These are phyloP conservation scores for Drosophila melanosoma DNA, from an alignment of 2,888 invertebrate genomes.

Conservation along the genomic window DNA sequence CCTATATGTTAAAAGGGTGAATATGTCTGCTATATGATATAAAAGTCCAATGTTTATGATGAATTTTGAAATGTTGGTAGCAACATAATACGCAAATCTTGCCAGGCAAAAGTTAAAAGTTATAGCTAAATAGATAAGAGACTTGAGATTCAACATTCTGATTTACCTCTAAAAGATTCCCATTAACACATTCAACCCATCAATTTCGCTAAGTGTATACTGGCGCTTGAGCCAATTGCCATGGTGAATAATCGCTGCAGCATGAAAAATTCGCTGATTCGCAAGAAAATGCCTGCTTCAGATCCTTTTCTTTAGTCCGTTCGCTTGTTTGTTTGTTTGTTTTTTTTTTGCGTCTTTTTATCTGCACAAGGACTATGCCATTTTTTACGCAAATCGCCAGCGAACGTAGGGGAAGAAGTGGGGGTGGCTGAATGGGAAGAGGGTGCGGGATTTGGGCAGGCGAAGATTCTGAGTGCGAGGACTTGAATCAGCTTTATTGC, in stretches of 20 bases:
- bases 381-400: slow-evolving; percentile 79
- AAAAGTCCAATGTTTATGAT: too few relatives aligned
- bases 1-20: background rate
- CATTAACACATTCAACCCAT: background rate
- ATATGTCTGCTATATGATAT: too few relatives aligned
- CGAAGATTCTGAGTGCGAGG: slow-evolving; percentile 46
- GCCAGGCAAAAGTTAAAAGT: too few relatives aligned
- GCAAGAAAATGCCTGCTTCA: slow-evolving; percentile 57
- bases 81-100: too few relatives aligned
- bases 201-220: slow-evolving; percentile 44
- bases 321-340: slow-evolving; percentile 18
- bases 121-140: too few relatives aligned
- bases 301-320: slow-evolving; percentile 26
- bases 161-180: background rate
- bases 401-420: slow-evolving; percentile 39
- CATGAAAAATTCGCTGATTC: slow-evolving; percentile 80
- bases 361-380: slow-evolving; percentile 60
- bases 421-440: background rate
- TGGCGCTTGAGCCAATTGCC: slow-evolving; percentile 32
- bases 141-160: too few relatives aligned
- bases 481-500: slow-evolving; percentile 84
- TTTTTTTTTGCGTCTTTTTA: slow-evolving; percentile 53
- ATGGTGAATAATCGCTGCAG: slow-evolving; percentile 78
- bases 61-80: too few relatives aligned
- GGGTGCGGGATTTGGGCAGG: background rate